Base-by-base conservation (phyloP, 2,888 invertebrate species). In the Apamea monoglypha region DNA sequence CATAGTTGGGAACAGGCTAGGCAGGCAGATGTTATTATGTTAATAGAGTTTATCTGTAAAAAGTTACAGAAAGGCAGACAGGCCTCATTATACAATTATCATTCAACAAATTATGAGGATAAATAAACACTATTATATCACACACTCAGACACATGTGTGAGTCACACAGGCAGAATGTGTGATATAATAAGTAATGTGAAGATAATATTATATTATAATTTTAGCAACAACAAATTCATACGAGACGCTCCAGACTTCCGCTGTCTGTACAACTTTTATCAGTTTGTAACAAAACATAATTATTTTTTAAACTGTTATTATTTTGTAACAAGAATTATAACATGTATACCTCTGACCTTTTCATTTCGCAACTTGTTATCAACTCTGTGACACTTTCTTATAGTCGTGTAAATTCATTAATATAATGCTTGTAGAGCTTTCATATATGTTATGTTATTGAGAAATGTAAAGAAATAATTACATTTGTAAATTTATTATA, bases 351-450 rank as follows among this genome's bases (percentile, higher is more conserved):
- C n/a, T 14, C 71, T 71, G 76, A 71, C 74, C 84, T 40, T 44
- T 44, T 61, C 56, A 72, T 83, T 78, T 74, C 87, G 63, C 78
- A 84, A 84, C 29, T 32, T 21, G 3, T 72, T 87, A 86, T 87
- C 84, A 56, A 14, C 1, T 16, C 14, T 72, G 78, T 76, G 18
- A 66, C 66, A 81, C 74, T 87, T 81, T 87, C 80, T 66, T 61
- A 12, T n/a, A 32, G 47, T 84, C 84, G 76, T 29, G 76, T 81
- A 72, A 74, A 81, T 67, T 74, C n/a, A 61, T 73, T 74, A 66
- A 86, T 80, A 36, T 8, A 69, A 40, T 44, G 12, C 61, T 47
- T 29, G 36, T 3, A n/a, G 1, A 36, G 44, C 6, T 25, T 47
- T 78, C 16, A 72, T 81, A 72, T 64, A 10, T 25, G 0, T 25